Evolutionary conservation across 2,888 invertebrate species (phyloP).

Genomic region (Troglohyphantes excavatus): DNA sequence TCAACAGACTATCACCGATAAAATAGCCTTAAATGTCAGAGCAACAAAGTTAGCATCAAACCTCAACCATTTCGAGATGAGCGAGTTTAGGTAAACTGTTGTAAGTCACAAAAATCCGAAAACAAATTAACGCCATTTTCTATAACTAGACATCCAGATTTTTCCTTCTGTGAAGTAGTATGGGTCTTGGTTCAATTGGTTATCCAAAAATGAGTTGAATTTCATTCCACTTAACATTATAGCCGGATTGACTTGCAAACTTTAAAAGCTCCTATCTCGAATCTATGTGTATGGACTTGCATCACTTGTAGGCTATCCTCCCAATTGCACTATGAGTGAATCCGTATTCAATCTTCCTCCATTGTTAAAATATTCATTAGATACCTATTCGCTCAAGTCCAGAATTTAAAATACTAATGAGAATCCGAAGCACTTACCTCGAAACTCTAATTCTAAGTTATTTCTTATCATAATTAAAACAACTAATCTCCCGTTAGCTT

Average conservation of each 20-base stretch:
- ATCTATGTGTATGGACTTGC: too few species aligned
- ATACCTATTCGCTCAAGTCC: neutral
- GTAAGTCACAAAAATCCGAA: too few species aligned
- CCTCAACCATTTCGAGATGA: neutral
- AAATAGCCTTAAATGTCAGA: neutral
- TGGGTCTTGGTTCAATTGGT: too few species aligned
- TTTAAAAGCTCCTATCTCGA: too few species aligned
- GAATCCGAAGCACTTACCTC: neutral
- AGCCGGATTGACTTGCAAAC: too few species aligned
- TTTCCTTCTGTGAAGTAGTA: too few species aligned
- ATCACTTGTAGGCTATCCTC: too few species aligned
- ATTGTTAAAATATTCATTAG: conserved; percentile 1
- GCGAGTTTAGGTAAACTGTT: too few species aligned
- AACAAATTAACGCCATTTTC: too few species aligned
- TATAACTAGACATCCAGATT: too few species aligned
- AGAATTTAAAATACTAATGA: neutral
- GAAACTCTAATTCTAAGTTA: neutral
- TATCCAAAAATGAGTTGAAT: too few species aligned
- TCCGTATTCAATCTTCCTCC: neutral
- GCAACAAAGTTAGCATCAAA: neutral
- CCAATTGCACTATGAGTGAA: neutral
- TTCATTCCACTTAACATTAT: too few species aligned
- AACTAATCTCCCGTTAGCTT: neutral
- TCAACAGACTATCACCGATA: neutral
- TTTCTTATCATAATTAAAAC: neutral